These are phyloP conservation scores for Selenia dentaria DNA, from an alignment of 2,888 invertebrate species.

Conservation along the genomic window DNA sequence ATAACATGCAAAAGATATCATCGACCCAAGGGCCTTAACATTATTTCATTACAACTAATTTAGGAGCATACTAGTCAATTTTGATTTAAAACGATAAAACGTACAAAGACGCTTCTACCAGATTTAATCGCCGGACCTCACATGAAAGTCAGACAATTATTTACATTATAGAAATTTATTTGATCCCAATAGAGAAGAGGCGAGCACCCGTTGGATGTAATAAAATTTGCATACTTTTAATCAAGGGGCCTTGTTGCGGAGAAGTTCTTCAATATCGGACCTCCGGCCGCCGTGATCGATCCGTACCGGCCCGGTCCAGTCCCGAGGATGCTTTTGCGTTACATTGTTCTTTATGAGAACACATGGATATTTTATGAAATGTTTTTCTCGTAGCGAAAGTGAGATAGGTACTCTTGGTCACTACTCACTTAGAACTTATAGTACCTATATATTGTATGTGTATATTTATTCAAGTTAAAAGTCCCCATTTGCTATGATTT, in stretches of 20 bases:
- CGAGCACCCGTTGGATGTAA: conserved; percentile 73
- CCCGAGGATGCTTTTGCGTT: conserved; percentile 61
- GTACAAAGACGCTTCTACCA: conserved; percentile 17
- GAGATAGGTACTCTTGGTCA: too few relatives aligned
- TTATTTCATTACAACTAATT: too few relatives aligned
- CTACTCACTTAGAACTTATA: too few relatives aligned
- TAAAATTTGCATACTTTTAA: conserved; percentile 86
- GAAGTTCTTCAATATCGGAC: conserved; percentile 84
- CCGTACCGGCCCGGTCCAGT: conserved; percentile 54
- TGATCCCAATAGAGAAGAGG: conserved; percentile 52
- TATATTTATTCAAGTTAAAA: too few relatives aligned
- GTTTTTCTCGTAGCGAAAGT: too few relatives aligned
- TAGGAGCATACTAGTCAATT: too few relatives aligned
- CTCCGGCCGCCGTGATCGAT: conserved; percentile 69
- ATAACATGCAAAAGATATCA: too few relatives aligned
- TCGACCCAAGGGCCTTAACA: too few relatives aligned
- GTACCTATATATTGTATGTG: too few relatives aligned
- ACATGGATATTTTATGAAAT: conserved; percentile 7
- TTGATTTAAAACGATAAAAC: too few relatives aligned
- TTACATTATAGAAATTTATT: conserved; percentile 48
- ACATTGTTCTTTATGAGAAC: conserved; percentile 40
- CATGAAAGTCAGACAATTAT: conserved; percentile 40
- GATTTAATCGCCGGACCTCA: conserved; percentile 29
- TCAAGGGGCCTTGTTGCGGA: conserved; percentile 85
- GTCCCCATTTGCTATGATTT: too few relatives aligned